Percentiles rank a stretch among this genome's conserved stretches.
Conservation (phyloP, 2,888 invertebrate species). For the Scrobipalpa atriplicella region DNA sequence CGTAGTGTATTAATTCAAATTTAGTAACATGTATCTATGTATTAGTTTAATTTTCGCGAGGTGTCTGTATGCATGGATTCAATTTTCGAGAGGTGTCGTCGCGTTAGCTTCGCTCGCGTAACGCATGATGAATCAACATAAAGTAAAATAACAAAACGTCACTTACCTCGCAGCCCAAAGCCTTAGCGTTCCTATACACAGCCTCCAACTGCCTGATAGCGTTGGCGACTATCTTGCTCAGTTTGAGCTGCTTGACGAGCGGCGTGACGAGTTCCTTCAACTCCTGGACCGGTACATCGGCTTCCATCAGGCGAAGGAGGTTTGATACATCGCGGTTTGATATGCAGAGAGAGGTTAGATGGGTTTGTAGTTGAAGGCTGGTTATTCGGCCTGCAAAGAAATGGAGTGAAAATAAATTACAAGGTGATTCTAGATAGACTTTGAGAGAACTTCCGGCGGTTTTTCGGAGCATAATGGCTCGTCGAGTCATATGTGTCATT, state of each 20-base stretch:
- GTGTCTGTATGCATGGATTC: too few species aligned
- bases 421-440: too few species aligned
- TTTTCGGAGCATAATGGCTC: too few species aligned
- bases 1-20: too few species aligned
- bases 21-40: too few species aligned
- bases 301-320: conserved; percentile 86
- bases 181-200: conserved; percentile 86
- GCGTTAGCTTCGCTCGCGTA: too few species aligned
- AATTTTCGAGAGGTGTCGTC: too few species aligned
- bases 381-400: conserved; percentile 68
- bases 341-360: conserved; percentile 85
- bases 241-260: conserved; percentile 85
- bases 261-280: conserved; percentile 83
- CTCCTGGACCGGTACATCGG: conserved; percentile 83
- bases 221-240: conserved; percentile 85
- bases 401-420: not conserved
- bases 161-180: conserved; percentile 89
- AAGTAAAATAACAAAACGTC: not conserved
- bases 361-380: conserved; percentile 88
- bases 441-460: too few species aligned
- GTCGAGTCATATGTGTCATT: too few species aligned
- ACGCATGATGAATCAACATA: not conserved
- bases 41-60: too few species aligned
- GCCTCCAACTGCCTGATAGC: conserved; percentile 89
- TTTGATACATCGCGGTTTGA: conserved; percentile 85